phyloP scores from a whole-genome alignment of 2,888 invertebrate genomes.

The Nomada fucata region DNA sequence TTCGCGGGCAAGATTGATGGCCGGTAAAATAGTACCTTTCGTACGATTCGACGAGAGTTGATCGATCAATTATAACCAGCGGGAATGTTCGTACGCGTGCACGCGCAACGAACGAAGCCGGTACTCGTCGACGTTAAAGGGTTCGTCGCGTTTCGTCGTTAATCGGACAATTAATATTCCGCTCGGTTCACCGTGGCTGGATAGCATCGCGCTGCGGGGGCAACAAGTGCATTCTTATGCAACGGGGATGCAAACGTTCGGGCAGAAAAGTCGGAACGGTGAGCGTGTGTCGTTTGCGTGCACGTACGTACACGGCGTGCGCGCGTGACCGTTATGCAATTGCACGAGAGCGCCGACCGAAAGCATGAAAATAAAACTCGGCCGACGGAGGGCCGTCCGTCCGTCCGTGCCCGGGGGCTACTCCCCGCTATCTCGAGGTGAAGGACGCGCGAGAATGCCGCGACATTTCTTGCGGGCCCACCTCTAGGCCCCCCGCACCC shows the following conservation, averaged over 20 bases:
- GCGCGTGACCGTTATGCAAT: constrained; percentile 76
- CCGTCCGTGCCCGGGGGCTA: constrained; percentile 12
- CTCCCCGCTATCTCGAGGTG: constrained; percentile 66
- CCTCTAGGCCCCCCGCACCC: constrained; percentile 5
- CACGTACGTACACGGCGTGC: constrained; percentile 35
- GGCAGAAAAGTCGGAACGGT: constrained; percentile 42
- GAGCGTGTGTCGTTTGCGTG: constrained; percentile 24
- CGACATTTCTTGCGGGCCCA: constrained; percentile 50
- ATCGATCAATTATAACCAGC: constrained; percentile 41
- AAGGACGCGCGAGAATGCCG: constrained; percentile 72
- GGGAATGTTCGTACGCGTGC: constrained; percentile 12
- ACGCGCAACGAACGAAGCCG: not conserved
- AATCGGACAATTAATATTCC: constrained; percentile 11
- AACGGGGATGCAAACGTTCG: constrained; percentile 42
- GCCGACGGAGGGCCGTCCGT: constrained; percentile 5
- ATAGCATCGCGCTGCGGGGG: not conserved
- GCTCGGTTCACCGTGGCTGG: not conserved
- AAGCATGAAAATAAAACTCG: constrained; percentile 74
- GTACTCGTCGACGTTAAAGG: not conserved
- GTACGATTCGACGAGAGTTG: constrained; percentile 25
- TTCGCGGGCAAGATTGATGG: constrained; percentile 37
- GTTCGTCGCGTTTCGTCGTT: not conserved
- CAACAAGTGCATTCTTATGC: constrained; percentile 58
- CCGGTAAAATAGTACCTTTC: constrained; percentile 39
- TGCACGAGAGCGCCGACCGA: constrained; percentile 69